Percentiles rank a stretch among this genome's conserved stretches.
phyloP scores from a whole-genome alignment of 2,888 invertebrate species.

The Erebia ligea region DNA sequence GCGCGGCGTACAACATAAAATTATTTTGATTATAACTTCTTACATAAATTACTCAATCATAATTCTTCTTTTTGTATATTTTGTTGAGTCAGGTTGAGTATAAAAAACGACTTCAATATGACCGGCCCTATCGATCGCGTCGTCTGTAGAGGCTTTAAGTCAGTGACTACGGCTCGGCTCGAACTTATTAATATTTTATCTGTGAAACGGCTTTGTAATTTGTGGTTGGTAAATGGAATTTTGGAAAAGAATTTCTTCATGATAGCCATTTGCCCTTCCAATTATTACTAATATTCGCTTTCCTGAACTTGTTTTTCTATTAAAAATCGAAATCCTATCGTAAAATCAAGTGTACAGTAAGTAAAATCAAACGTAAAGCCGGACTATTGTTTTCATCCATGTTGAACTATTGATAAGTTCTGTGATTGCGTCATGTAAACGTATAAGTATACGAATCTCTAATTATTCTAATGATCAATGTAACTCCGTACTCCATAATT shows the following conservation, averaged over 20 bases:
- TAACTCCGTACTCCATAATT: slow-evolving; percentile 38
- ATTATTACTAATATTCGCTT: slow-evolving; percentile 47
- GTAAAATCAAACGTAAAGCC: slow-evolving; percentile 49
- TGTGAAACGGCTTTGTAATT: neutral
- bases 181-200: too few species aligned
- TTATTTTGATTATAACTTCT: too few species aligned
- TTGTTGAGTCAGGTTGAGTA: too few species aligned
- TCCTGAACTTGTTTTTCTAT: slow-evolving; percentile 9
- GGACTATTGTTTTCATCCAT: slow-evolving; percentile 70
- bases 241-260: slow-evolving; percentile 52
- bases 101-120: too few species aligned
- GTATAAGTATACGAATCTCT: slow-evolving; percentile 60
- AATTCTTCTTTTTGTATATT: too few species aligned
- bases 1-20: too few species aligned
- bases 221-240: neutral
- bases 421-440: slow-evolving; percentile 81
- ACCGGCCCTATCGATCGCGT: too few species aligned
- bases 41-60: too few species aligned
- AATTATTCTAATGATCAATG: slow-evolving; percentile 47
- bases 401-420: slow-evolving; percentile 67
- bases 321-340: slow-evolving; percentile 35
- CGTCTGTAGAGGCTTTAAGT: too few species aligned
- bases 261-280: slow-evolving; percentile 72
- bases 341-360: slow-evolving; percentile 47
- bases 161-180: too few species aligned